Conservation (phyloP, 2,888 invertebrate genomes). For the Stramonita haemastoma region DNA sequence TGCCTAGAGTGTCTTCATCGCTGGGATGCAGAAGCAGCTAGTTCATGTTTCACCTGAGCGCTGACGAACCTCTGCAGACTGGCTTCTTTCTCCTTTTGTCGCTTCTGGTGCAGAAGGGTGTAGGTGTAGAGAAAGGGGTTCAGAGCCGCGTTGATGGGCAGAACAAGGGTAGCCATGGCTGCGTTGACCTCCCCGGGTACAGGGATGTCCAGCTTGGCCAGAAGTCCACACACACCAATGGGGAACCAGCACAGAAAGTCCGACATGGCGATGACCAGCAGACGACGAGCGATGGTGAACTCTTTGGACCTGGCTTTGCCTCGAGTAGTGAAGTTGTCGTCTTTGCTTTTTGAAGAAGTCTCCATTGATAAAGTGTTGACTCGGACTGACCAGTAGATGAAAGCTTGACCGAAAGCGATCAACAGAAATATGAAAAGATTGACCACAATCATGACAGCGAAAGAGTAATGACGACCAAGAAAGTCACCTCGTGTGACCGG, state of each 20-base stretch:
- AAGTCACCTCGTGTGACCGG: slow-evolving; percentile 57
- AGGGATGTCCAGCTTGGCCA: slow-evolving; percentile 12
- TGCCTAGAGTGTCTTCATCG: no score
- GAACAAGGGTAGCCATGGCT: slow-evolving; percentile 24
- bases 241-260: slow-evolving; percentile 31
- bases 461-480: slow-evolving; percentile 75
- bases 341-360: neutral
- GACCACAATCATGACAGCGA: slow-evolving; percentile 71
- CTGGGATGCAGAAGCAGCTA: no score
- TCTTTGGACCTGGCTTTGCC: neutral
- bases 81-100: neutral
- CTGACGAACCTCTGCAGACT: neutral
- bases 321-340: neutral
- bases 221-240: slow-evolving; percentile 7
- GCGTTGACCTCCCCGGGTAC: slow-evolving; percentile 7
- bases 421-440: slow-evolving; percentile 70
- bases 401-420: slow-evolving; percentile 69
- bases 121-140: slow-evolving; percentile 41
- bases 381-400: slow-evolving; percentile 68
- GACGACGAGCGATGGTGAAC: neutral
- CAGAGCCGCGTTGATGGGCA: slow-evolving; percentile 38
- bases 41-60: neutral
- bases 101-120: neutral
- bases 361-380: neutral
- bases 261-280: neutral